Evolutionary conservation across 2,113 vertebrate species (phyloP).

Genomic region (Calidris pygmaea): DNA sequence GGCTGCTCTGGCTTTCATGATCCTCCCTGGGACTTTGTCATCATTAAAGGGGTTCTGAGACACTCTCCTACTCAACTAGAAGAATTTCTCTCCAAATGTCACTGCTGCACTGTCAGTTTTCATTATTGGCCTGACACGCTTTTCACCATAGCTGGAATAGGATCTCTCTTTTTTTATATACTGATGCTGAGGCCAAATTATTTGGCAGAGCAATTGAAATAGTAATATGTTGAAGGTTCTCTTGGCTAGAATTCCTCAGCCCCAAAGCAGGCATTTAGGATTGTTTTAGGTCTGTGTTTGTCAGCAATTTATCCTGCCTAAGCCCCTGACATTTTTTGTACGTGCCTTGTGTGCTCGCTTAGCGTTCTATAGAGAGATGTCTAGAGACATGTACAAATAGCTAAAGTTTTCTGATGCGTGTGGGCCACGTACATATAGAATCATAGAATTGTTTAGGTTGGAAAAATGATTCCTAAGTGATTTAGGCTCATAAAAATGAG

Average conservation of each 20-base stretch:
- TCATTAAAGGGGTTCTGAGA: background rate
- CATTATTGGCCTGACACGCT: background rate
- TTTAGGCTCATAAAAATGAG: too few relatives aligned
- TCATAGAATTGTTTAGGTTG: background rate
- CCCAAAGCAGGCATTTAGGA: background rate
- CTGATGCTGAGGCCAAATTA: background rate
- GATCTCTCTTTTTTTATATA: background rate
- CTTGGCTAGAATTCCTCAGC: background rate
- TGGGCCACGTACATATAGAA: fast-evolving
- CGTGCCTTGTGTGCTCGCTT: background rate
- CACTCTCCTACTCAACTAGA: background rate
- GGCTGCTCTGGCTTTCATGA: background rate
- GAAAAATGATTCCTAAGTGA: background rate
- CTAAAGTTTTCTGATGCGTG: background rate
- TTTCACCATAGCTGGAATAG: background rate
- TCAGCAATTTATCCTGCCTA: background rate
- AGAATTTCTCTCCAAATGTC: background rate
- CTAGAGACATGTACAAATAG: background rate
- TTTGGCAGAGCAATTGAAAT: background rate
- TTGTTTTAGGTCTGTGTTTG: background rate
- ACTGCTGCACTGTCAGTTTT: background rate
- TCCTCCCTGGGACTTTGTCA: background rate
- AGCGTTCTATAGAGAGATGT: background rate
- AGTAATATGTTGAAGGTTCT: background rate
- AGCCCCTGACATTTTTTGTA: background rate